These are phyloP conservation scores for Alviniconcha marisindica DNA, from an alignment of 1,140 invertebrate species.

Conservation along the genomic window DNA sequence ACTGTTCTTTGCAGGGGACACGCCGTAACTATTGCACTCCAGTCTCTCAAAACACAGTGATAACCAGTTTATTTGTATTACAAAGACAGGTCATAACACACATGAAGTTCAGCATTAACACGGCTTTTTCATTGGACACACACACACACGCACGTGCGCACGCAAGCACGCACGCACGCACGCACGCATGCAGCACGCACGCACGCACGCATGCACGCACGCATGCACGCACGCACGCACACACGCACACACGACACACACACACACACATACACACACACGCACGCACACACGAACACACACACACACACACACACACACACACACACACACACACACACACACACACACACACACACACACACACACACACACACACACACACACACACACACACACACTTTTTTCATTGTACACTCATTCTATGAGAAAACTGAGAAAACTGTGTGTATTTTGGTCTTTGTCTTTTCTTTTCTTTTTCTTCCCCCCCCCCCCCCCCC, in stretches of 20 bases:
- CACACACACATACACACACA: neutral
- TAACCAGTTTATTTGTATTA: too few relatives aligned
- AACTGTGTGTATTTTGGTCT: too few relatives aligned
- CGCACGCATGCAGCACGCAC: neutral
- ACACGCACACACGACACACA: neutral
- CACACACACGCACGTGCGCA: neutral
- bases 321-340: neutral
- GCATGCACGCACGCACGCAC: neutral
- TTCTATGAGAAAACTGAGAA: too few relatives aligned
- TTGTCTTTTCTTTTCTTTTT: neutral
- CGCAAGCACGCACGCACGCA: neutral
- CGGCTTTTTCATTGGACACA: too few relatives aligned
- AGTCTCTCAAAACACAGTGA: too few relatives aligned
- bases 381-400: neutral
- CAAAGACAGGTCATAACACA: too few relatives aligned
- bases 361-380: neutral
- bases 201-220: neutral
- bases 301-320: slow-evolving; percentile 22
- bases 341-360: slow-evolving; percentile 1
- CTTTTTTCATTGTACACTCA: too few relatives aligned
- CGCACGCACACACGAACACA: slow-evolving; percentile 4
- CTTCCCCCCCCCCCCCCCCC: slow-evolving; percentile 15
- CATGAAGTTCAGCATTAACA: too few relatives aligned
- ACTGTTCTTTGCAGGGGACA: too few relatives aligned
- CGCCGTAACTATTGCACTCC: too few relatives aligned